Conservation (phyloP, 2,113 vertebrate genomes). For the Nyctereutes procyonoides region DNA sequence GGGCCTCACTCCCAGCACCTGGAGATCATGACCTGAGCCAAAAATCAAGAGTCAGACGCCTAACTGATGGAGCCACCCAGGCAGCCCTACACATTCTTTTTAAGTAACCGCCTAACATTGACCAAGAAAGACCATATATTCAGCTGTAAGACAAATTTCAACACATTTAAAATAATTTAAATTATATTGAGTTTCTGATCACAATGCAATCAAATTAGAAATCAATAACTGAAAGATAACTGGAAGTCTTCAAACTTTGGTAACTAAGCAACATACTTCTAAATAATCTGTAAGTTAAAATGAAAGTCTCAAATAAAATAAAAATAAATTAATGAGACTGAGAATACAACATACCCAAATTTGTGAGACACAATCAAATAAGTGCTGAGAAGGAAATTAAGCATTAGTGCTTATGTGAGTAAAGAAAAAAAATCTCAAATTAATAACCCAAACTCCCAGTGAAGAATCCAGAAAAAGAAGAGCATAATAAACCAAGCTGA, state of each 20-base stretch:
- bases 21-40: background rate
- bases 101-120: background rate
- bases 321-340: background rate
- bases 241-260: background rate
- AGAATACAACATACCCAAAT: background rate
- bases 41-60: background rate
- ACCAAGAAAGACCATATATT: background rate
- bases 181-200: background rate
- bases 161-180: background rate
- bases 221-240: background rate
- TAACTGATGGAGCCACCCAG: background rate
- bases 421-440: background rate
- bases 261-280: background rate
- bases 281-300: background rate
- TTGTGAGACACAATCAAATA: background rate
- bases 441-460: background rate
- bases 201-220: background rate
- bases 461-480: background rate
- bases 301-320: background rate
- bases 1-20: background rate
- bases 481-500: background rate
- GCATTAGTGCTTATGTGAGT: background rate
- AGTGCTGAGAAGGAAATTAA: background rate
- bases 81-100: background rate
- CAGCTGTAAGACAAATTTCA: background rate